A percentile compares a stretch with the other conserved stretches of the same genome.
Evolutionary conservation across 2,113 vertebrate genomes (phyloP).

Genomic region (Paradoxurus hermaphroditus): DNA sequence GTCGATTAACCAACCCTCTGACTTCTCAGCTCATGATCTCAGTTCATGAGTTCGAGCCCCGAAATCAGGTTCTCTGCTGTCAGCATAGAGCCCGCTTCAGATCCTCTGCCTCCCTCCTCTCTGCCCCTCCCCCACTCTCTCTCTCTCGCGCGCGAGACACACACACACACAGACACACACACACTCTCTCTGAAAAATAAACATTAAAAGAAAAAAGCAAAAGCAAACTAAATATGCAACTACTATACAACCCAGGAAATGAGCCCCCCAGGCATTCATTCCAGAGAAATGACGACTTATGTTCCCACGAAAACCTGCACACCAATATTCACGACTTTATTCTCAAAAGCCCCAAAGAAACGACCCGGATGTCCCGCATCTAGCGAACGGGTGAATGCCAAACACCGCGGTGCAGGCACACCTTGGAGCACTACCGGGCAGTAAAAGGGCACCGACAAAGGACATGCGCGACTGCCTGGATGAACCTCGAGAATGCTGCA

Average conservation of each 20-base stretch:
- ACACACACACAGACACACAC: too few species aligned
- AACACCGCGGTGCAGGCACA: too few species aligned
- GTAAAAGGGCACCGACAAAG: neutral
- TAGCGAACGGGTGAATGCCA: neutral
- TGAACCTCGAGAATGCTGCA: neutral
- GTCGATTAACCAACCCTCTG: too few species aligned
- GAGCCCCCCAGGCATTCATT: neutral
- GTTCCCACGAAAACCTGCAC: neutral
- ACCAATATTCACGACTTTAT: neutral
- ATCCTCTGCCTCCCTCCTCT: too few species aligned
- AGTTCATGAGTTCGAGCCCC: too few species aligned
- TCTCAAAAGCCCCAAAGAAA: neutral
- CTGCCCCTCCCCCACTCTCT: too few species aligned
- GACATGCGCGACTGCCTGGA: neutral
- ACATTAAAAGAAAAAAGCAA: neutral
- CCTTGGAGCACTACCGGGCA: neutral
- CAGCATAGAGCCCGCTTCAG: too few species aligned
- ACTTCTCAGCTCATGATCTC: too few species aligned
- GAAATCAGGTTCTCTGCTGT: too few species aligned
- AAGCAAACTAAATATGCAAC: neutral
- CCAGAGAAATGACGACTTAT: neutral
- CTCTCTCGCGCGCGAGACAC: too few species aligned
- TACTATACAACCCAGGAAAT: neutral
- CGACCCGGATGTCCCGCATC: neutral
- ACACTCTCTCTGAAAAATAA: too few species aligned